A percentile compares a stretch with the other conserved stretches of the same genome.
Evolutionary conservation across 2,888 invertebrate species (phyloP).

Genomic region (Trichacis sp.): DNA sequence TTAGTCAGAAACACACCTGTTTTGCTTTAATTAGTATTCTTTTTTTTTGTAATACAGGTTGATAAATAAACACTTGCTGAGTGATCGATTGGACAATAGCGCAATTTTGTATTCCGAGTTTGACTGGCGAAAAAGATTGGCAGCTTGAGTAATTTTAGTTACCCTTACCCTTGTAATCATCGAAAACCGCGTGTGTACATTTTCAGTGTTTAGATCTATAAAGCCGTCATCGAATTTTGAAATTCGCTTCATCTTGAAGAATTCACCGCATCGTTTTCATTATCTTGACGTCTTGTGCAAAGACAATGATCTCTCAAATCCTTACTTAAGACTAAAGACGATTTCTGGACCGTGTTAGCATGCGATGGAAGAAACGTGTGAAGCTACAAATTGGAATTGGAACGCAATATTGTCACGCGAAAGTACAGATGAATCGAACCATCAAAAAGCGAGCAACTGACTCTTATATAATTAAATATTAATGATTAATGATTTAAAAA

Average conservation of each 20-base stretch:
- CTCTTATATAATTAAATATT: conserved; percentile 68
- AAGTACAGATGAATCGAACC: conserved; percentile 48
- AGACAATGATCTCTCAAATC: conserved; percentile 44
- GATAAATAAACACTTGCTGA: conserved; percentile 58
- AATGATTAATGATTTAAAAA: conserved; percentile 67
- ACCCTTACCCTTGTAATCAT: conserved; percentile 53
- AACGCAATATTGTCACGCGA: conserved; percentile 50
- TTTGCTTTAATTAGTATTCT: conserved; percentile 54
- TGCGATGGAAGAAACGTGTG: too few relatives aligned
- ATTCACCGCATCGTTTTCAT: conserved; percentile 1
- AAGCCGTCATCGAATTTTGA: conserved; percentile 32
- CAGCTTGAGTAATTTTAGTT: conserved; percentile 64
- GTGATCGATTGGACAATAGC: conserved; percentile 54
- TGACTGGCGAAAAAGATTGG: conserved; percentile 57
- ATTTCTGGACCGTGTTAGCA: conserved; percentile 49
- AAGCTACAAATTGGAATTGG: background rate
- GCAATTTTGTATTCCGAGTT: conserved; percentile 55
- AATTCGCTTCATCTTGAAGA: conserved; percentile 28
- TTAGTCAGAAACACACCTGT: conserved; percentile 77
- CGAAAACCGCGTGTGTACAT: conserved; percentile 18
- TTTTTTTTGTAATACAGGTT: conserved; percentile 62
- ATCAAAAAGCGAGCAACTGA: conserved; percentile 64
- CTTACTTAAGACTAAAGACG: conserved; percentile 51
- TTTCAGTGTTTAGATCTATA: conserved; percentile 16
- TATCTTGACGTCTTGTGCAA: background rate